These are phyloP conservation scores for Acleris laterana DNA, from an alignment of 2,888 invertebrate genomes.

Conservation along the genomic window DNA sequence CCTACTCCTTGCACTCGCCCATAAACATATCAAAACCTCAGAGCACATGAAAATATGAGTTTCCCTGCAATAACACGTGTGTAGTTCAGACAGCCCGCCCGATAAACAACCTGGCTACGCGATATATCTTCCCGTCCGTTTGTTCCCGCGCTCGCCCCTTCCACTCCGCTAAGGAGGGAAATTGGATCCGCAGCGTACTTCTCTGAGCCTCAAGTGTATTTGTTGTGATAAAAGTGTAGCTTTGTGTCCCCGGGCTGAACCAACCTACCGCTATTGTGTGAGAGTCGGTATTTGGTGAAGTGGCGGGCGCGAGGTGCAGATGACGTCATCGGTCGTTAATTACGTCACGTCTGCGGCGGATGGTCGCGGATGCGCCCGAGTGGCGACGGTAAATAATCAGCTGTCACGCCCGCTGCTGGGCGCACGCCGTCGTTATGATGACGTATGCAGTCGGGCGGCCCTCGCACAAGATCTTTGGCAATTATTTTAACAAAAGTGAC, in stretches of 20 bases:
- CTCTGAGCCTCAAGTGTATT: slow-evolving; percentile 31
- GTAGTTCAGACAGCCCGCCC: slow-evolving; percentile 1
- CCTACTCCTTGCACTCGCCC: background rate
- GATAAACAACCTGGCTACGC: slow-evolving; percentile 29
- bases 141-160: slow-evolving; percentile 25
- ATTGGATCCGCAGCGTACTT: slow-evolving; percentile 30
- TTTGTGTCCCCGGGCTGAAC: too few relatives aligned
- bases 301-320: slow-evolving; percentile 10
- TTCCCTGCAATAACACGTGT: background rate
- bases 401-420: slow-evolving; percentile 13
- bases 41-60: background rate
- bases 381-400: slow-evolving; percentile 15
- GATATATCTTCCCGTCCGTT: slow-evolving; percentile 35
- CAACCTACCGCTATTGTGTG: background rate
- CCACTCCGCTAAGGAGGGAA: slow-evolving; percentile 34
- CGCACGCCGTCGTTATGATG: slow-evolving; percentile 9
- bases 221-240: slow-evolving; percentile 24
- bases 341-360: slow-evolving; percentile 11
- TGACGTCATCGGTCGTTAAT: slow-evolving; percentile 22
- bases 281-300: background rate
- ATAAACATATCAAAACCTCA: background rate
- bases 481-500: background rate
- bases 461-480: background rate
- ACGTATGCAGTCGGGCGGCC: background rate
- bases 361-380: background rate